phyloP scores from a whole-genome alignment of 1,140 invertebrate genomes.

The Drosophila biarmipes region DNA sequence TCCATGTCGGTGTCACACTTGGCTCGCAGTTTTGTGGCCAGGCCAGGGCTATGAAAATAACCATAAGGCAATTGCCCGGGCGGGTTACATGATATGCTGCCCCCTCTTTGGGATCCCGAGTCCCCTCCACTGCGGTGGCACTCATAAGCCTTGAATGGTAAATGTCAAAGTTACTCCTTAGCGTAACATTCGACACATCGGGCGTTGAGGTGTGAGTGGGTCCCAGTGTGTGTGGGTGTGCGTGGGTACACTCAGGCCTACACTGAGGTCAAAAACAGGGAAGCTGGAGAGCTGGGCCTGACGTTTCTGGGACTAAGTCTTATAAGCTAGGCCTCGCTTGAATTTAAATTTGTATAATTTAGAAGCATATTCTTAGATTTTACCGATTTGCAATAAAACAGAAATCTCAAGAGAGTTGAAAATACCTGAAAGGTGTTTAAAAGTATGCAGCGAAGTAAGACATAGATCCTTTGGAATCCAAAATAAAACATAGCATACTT shows the following conservation, averaged over 20 bases:
- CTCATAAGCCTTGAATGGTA: conserved; percentile 83
- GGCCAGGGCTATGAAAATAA: conserved; percentile 82
- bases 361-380: too few species aligned
- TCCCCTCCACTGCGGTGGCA: conserved; percentile 49
- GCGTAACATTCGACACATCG: conserved; percentile 82
- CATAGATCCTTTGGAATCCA: too few species aligned
- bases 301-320: background rate
- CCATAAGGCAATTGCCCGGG: conserved; percentile 81
- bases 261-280: conserved; percentile 12
- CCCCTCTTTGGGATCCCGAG: background rate
- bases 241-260: conserved; percentile 19
- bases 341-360: background rate
- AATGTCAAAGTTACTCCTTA: conserved; percentile 83
- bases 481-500: too few species aligned
- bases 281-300: background rate
- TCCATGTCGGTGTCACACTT: conserved; percentile 70
- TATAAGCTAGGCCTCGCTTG: background rate
- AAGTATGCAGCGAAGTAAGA: too few species aligned
- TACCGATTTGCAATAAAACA: too few species aligned
- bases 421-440: too few species aligned
- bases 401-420: too few species aligned
- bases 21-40: conserved; percentile 79
- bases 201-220: conserved; percentile 69
- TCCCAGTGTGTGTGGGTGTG: conserved; percentile 13
- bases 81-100: conserved; percentile 53